Base-by-base conservation (phyloP, 92 coral and sea anemone species). In the Porites cylindrica region DNA sequence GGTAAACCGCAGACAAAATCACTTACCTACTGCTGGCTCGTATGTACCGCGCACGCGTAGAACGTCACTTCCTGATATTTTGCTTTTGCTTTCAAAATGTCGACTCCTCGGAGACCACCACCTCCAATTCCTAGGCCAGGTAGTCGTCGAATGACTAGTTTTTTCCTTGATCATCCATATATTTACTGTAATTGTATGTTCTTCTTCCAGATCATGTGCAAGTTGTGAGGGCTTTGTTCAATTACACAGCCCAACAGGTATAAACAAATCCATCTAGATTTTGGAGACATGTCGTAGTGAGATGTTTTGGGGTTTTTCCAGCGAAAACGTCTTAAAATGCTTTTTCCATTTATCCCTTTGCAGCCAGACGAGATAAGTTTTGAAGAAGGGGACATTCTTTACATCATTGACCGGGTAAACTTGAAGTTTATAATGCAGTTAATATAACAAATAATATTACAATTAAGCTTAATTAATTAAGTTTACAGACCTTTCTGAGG, bases 91-190 rank as follows among this genome's bases (percentile, higher is more conserved):
- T 71, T 70, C 82, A 95, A 91, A 11, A 93, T 96, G 98, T 94
- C 95, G 16, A 75, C 91, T 2, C 97, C 97, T 24, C 89, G 90
- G 66, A 86, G 98, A 51, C 97, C 99, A n/a, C 98, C 99, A 6
- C 99, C 99, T 80, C 99, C 99, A 7, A 94, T 96, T 61, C 99
- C 99, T 0, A 77, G 96, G 51, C 99, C 99, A 91, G 98, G 99
- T 97, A 70, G 75, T 63, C 17, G 6, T 58, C 38, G 80, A 76
- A 75, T 61, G 19, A 80, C 18, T 51, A 8, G 54, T 13, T 59
- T 64, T 64, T 63, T 16, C 17, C 80, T 16, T 32, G 61, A 14
- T 82, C 9, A 2, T 63, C 13, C 51, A 63, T 38, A 47, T 51
- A 0, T 73, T 61, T 51, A 83, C 23, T 51, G 23, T 56, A 4